Base-by-base conservation (phyloP, 2,888 invertebrate species). In the Ganaspis brasiliensis region DNA sequence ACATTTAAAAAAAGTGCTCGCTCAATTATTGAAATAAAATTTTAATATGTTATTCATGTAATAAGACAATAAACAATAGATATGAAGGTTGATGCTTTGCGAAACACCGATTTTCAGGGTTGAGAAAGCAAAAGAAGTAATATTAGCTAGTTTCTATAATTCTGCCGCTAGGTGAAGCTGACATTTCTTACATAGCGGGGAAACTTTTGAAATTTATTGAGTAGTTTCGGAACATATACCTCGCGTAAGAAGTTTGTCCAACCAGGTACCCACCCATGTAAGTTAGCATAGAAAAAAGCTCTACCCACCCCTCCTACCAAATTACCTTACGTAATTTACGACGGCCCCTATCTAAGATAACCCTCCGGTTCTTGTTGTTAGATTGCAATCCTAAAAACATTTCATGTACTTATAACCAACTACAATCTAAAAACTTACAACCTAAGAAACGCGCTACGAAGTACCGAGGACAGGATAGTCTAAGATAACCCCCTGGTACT, bases 241-340 rank as follows among this genome's bases (percentile, higher is more conserved):
- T 56, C 24, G 24, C 56, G 56, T 56, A 56, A 56, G 26, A 26
- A 56, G 24, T 2, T 14, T 14, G 10, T 56, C 24, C 24, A 14
- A 24, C 19, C 55, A 55, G 0, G 55, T 55, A 21, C 55, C 55
- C 21, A 40, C 55, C 19, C 55, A 55, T 10, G 55, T 55, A 55
- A 40, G 40, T 40, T 40, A 40, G 40, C 40, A 40, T 40, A 55
- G 19, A 55, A 55, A 19, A 55, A 55, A 19, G 55, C 10, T 55
- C 19, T 19, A 55, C 55, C 19, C 55, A 16, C 16, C 55, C 12
- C 49, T 6, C n/a, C 49, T n/a, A 16, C 6, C 10, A 40, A 40
- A 40, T 5, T 12, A 40, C 12, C 40, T 40, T 10, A 40, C 40
- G 40, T 40, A 40, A 40, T 40, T 40, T 40, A 40, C 9, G 40